Evolutionary conservation across 2,113 vertebrate genomes (phyloP).

Genomic region (Percopsis transmontana): DNA sequence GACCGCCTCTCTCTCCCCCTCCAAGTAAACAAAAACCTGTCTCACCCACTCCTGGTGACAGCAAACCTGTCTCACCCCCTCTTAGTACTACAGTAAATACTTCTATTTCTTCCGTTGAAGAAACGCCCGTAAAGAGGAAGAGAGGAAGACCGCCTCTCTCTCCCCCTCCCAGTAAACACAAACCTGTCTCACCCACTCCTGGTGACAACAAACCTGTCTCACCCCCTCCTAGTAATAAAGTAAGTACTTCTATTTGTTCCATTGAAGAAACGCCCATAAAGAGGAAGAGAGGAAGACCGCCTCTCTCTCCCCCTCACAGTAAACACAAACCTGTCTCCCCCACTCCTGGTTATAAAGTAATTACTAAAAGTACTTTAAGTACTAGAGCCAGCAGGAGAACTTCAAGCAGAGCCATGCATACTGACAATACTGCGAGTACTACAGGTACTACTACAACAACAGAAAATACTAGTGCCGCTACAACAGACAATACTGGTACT

Average conservation of each 20-base stretch:
- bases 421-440: not conserved
- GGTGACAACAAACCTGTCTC: not conserved
- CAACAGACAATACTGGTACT: not conserved
- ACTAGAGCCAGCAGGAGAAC: not conserved
- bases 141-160: not conserved
- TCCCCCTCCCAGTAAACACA: not conserved
- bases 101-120: not conserved
- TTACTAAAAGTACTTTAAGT: not conserved
- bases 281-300: no score
- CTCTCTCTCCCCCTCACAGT: not conserved
- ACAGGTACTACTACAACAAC: constrained; percentile 1
- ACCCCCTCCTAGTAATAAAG: not conserved
- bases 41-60: not conserved
- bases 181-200: not conserved
- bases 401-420: not conserved
- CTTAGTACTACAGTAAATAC: not conserved
- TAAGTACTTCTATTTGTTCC: not conserved
- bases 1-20: not conserved
- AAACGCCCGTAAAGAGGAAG: not conserved
- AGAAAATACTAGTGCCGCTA: not conserved
- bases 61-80: not conserved
- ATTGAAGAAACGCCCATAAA: no score
- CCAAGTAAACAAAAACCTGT: not conserved
- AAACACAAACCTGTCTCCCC: not conserved
- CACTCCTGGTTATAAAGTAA: not conserved